Conservation (phyloP, 2,888 invertebrate genomes). For the Limnephilus rhombicus region DNA sequence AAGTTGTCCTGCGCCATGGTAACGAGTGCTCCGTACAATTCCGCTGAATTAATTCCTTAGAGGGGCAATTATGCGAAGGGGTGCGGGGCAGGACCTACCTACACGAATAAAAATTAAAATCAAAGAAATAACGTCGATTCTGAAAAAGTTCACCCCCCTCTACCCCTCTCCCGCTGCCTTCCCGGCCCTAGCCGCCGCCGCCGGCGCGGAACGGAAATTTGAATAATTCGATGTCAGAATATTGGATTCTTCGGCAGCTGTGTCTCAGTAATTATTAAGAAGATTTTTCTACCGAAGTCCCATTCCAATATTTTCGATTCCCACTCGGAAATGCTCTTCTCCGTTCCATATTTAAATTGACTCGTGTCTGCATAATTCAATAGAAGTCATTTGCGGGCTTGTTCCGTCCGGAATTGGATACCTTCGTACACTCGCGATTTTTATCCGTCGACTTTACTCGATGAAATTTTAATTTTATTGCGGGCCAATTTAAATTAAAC, state of each 20-base stretch:
- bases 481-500: conserved; percentile 54
- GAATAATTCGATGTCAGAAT: conserved; percentile 64
- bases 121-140: conserved; percentile 65
- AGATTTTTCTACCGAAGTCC: conserved; percentile 63
- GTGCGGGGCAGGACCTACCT: conserved; percentile 59
- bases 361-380: conserved; percentile 67
- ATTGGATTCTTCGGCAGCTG: conserved; percentile 64
- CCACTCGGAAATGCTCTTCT: conserved; percentile 55
- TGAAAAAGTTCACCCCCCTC: conserved; percentile 23
- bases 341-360: conserved; percentile 66
- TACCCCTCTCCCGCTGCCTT: conserved; percentile 19
- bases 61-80: conserved; percentile 66
- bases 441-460: conserved; percentile 47
- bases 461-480: conserved; percentile 59
- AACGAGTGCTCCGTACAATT: conserved; percentile 65
- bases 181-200: conserved; percentile 55
- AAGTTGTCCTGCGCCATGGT: conserved; percentile 61
- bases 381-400: conserved; percentile 68
- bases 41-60: conserved; percentile 66
- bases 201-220: conserved; percentile 64
- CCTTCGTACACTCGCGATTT: conserved; percentile 49
- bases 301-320: conserved; percentile 58
- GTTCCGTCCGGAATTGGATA: conserved; percentile 72
- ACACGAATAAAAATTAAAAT: conserved; percentile 66
- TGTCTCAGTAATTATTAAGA: conserved; percentile 66